phyloP scores from a whole-genome alignment of 2,797 vertebrate genomes.

The Odontamblyopus lacepedii region DNA sequence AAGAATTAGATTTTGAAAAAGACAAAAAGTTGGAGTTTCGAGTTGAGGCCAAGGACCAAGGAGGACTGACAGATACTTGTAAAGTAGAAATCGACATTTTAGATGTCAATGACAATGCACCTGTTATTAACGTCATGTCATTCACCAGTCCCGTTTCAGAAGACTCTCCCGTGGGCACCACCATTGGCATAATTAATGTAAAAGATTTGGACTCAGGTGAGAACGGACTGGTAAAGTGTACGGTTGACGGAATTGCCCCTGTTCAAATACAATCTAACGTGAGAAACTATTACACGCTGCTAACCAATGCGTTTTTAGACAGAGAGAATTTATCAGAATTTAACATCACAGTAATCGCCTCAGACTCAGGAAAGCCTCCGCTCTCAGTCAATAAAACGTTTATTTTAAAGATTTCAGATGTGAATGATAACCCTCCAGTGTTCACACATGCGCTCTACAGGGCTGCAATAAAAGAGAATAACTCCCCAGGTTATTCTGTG shows the following conservation, averaged over 20 bases:
- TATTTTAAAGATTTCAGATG: conserved; percentile 28
- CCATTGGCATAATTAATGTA: too few relatives aligned
- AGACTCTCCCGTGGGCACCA: too few relatives aligned
- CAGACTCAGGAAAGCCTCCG: conserved; percentile 27
- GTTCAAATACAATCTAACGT: too few relatives aligned
- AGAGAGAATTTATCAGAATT: conserved; percentile 36
- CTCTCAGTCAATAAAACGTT: conserved; percentile 25
- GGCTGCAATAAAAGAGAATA: conserved; percentile 59
- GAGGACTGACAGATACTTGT: conserved; percentile 27
- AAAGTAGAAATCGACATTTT: conserved; percentile 36
- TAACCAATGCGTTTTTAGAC: conserved; percentile 39
- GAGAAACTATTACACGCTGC: conserved; percentile 13
- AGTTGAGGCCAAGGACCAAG: conserved; percentile 36
- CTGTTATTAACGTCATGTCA: conserved; percentile 26
- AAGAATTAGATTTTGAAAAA: conserved; percentile 41
- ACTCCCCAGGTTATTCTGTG: conserved; percentile 40
- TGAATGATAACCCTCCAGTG: neutral
- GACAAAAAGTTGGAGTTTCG: conserved; percentile 36
- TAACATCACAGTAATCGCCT: conserved; percentile 34
- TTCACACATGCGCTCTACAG: neutral
- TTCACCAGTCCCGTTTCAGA: too few relatives aligned
- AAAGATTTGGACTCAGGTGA: too few relatives aligned
- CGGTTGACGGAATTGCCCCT: too few relatives aligned
- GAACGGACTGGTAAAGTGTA: too few relatives aligned
- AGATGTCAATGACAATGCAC: conserved; percentile 41